Evolutionary conservation across 2,888 invertebrate species (phyloP).

Genomic region (Apamea epomidion): DNA sequence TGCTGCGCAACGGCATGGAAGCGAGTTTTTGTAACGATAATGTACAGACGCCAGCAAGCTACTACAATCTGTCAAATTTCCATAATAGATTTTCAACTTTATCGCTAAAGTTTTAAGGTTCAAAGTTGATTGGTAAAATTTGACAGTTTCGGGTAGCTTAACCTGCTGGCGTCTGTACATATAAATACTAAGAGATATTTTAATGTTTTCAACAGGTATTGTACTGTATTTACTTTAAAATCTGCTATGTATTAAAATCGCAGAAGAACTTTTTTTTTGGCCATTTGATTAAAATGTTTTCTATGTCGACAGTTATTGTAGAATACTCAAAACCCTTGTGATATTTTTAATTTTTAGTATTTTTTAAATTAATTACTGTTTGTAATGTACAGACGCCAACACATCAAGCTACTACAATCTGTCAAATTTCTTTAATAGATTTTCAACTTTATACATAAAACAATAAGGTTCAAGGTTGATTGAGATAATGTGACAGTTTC

Average conservation of each 20-base stretch:
- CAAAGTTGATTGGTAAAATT: too few relatives aligned
- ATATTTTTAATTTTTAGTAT: constrained; percentile 8
- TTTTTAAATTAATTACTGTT: background rate
- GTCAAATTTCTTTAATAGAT: too few relatives aligned
- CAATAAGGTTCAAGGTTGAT: too few relatives aligned
- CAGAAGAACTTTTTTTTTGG: background rate
- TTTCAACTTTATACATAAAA: too few relatives aligned
- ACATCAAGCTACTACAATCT: too few relatives aligned
- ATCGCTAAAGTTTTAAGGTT: too few relatives aligned
- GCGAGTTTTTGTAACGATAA: background rate
- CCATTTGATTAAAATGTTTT: background rate
- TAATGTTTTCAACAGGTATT: background rate
- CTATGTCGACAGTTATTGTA: background rate
- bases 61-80: too few relatives aligned
- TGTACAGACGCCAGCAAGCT: background rate
- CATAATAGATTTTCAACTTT: too few relatives aligned
- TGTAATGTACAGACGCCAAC: too few relatives aligned
- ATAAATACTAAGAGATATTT: constrained; percentile 1
- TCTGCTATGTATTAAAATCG: background rate
- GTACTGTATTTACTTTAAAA: background rate
- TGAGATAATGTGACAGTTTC: too few relatives aligned
- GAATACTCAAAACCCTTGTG: constrained; percentile 32
- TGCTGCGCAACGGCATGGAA: background rate
- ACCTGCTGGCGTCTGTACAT: background rate
- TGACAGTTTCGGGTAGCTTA: too few relatives aligned